phyloP scores from a whole-genome alignment of 1,140 invertebrate genomes.

The Diuraphis noxia region DNA sequence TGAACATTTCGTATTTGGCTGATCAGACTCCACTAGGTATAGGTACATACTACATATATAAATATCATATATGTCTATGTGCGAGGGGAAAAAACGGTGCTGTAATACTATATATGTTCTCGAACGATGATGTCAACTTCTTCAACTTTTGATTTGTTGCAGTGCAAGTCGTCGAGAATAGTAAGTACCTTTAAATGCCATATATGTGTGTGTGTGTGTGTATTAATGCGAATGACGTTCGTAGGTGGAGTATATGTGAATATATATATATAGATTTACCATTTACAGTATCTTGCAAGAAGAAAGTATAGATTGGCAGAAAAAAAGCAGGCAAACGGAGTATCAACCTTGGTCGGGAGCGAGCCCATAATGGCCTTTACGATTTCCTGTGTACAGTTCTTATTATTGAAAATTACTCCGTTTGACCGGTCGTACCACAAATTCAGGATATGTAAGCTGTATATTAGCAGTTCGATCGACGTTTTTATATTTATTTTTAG shows the following conservation, averaged over 20 bases:
- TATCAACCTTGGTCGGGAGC: neutral
- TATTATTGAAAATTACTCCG: neutral
- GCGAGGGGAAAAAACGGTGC: neutral
- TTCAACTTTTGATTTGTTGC: neutral
- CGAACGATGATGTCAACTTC: neutral
- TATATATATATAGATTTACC: neutral
- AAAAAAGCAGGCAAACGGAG: neutral
- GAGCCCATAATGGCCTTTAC: neutral
- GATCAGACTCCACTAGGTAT: neutral
- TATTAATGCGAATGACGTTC: neutral
- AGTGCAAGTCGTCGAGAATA: neutral
- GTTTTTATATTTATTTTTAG: neutral
- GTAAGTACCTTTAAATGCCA: neutral
- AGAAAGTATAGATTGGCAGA: neutral
- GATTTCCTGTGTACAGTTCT: neutral
- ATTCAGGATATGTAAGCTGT: neutral
- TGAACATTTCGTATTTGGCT: neutral
- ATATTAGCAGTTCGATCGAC: neutral
- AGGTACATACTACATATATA: too few relatives aligned
- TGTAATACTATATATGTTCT: neutral
- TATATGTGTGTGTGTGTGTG: neutral
- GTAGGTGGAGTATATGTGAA: neutral
- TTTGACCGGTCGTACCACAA: neutral
- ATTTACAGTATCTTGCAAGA: neutral
- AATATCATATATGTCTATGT: neutral